Evolutionary conservation across 2,113 vertebrate species (phyloP).

Genomic region (Cheilinus undulatus): DNA sequence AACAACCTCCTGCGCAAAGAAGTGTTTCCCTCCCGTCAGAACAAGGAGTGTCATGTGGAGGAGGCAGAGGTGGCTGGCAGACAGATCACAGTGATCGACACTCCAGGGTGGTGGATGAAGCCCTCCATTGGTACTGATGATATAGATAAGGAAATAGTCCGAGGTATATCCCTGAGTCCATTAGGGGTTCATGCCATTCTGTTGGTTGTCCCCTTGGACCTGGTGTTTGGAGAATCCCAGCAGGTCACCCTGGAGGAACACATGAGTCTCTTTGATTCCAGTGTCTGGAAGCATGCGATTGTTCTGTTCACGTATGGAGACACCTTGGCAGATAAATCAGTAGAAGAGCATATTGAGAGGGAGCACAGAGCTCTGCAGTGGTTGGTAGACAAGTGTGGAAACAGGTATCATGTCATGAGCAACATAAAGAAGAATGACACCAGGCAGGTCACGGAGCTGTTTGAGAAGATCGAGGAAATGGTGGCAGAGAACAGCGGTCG

Average conservation of each 20-base stretch:
- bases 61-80: background rate
- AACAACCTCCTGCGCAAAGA: slow-evolving; percentile 48
- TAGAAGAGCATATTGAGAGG: slow-evolving; percentile 68
- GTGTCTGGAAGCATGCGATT: slow-evolving; percentile 64
- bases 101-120: slow-evolving; percentile 51
- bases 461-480: slow-evolving; percentile 70
- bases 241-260: slow-evolving; percentile 34
- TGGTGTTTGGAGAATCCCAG: slow-evolving; percentile 38
- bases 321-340: slow-evolving; percentile 32
- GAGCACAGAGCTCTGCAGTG: slow-evolving; percentile 30
- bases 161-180: slow-evolving; percentile 33
- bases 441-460: slow-evolving; percentile 57
- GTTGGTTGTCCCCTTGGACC: slow-evolving; percentile 54
- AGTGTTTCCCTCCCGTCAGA: slow-evolving; percentile 23
- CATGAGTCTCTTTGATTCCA: slow-evolving; percentile 46
- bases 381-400: slow-evolving; percentile 67
- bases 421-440: slow-evolving; percentile 30
- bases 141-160: slow-evolving; percentile 43
- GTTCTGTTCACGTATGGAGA: slow-evolving; percentile 64
- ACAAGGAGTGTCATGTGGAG: background rate
- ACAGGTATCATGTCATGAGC: slow-evolving; percentile 65
- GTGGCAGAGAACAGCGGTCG: slow-evolving; percentile 28
- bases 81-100: slow-evolving; percentile 57
- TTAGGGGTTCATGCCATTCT: slow-evolving; percentile 56
- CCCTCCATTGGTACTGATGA: slow-evolving; percentile 10